Evolutionary conservation across 1,140 invertebrate genomes (phyloP).

Genomic region (Plectus sambesii): DNA sequence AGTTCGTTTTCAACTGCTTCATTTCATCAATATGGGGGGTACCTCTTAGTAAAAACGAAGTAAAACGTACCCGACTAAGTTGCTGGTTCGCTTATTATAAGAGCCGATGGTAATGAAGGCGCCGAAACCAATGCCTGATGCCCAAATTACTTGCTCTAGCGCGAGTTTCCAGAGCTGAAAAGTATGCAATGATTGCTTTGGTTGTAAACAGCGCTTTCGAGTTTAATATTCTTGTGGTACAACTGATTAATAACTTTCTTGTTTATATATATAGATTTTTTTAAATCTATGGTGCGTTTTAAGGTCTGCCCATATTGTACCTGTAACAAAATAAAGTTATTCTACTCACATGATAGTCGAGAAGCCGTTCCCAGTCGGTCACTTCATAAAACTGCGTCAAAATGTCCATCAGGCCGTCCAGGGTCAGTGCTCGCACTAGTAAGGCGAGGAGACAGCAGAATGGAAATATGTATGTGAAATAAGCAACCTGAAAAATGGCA

Average conservation of each 20-base stretch:
- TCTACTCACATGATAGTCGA: constrained; percentile 30
- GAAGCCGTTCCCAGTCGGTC: constrained; percentile 37
- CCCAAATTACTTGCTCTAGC: constrained; percentile 41
- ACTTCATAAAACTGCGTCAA: constrained; percentile 31
- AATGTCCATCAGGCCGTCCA: constrained; percentile 26
- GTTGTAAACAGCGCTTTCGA: too few species aligned
- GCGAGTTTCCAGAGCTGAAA: constrained; percentile 38
- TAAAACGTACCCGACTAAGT: constrained; percentile 41
- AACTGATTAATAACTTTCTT: too few species aligned
- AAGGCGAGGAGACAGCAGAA: constrained; percentile 19
- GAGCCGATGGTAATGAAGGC: constrained; percentile 44
- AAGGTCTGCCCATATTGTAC: too few species aligned
- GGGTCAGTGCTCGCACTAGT: constrained; percentile 19
- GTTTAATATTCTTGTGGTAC: too few species aligned
- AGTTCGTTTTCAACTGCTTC: too few species aligned
- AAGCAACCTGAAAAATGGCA: constrained; percentile 11
- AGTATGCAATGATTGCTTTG: too few species aligned
- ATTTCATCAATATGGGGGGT: too few species aligned
- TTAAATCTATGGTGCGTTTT: too few species aligned
- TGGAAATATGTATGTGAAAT: constrained; percentile 29
- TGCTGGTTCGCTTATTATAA: constrained; percentile 43
- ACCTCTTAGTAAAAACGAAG: too few species aligned
- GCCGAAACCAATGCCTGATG: constrained; percentile 44
- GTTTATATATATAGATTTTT: too few species aligned
- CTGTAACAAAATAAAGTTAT: constrained; percentile 12